A percentile compares a stretch with the other conserved stretches of the same genome.
phyloP scores from a whole-genome alignment of 2,797 vertebrate genomes.

The Spinus olivaceus region DNA sequence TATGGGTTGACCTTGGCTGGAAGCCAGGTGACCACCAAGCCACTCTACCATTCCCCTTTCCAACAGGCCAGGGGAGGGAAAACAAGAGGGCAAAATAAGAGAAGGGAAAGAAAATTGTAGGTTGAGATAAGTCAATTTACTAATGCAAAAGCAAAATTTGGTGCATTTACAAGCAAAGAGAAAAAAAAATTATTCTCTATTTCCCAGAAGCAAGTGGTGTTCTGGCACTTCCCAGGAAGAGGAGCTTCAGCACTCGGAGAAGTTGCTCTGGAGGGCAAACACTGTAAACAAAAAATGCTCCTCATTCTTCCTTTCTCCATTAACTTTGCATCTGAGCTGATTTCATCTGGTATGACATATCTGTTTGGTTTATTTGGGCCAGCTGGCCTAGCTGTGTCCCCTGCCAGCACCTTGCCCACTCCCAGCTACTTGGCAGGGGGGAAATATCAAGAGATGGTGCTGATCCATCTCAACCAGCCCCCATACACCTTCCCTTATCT shows the following conservation, averaged over 20 bases:
- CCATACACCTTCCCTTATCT: not conserved
- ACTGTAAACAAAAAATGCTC: accelerated
- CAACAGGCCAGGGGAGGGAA: not conserved
- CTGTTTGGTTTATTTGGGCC: not conserved
- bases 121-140: not conserved
- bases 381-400: not conserved
- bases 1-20: not conserved
- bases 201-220: accelerated
- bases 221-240: not conserved
- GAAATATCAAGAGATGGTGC: not conserved
- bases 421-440: not conserved
- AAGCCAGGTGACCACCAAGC: not conserved
- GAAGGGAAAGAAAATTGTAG: not conserved
- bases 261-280: not conserved
- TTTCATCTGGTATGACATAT: too few species aligned
- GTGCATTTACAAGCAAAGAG: not conserved
- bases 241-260: accelerated
- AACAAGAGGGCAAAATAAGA: not conserved
- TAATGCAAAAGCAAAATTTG: not conserved
- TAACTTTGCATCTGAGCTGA: not conserved
- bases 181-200: not conserved
- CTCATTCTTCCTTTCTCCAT: not conserved
- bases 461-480: not conserved
- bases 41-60: not conserved
- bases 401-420: not conserved